Percentiles rank a stretch among this genome's conserved stretches.
Conservation (phyloP, 2,888 invertebrate species). For the Carpatolechia fugitivella region DNA sequence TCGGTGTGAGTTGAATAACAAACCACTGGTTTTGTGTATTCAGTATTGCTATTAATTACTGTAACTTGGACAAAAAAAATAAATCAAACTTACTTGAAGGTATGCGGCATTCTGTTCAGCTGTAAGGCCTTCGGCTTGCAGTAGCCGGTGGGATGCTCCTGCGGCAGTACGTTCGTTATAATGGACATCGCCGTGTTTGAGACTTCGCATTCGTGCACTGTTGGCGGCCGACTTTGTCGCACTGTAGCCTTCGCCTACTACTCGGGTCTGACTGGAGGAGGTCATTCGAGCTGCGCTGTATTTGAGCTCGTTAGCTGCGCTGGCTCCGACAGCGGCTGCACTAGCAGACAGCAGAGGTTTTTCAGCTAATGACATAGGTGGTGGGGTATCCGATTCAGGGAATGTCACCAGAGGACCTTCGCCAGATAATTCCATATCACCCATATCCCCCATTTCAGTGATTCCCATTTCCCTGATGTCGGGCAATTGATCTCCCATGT, state of each 20-base stretch:
- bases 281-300: constrained; percentile 91
- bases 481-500: constrained; percentile 61
- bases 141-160: constrained; percentile 86
- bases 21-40: not conserved
- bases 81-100: constrained; percentile 83
- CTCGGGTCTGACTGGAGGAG: constrained; percentile 85
- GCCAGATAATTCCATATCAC: constrained; percentile 67
- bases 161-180: constrained; percentile 90
- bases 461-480: constrained; percentile 65
- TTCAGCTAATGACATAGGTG: constrained; percentile 73
- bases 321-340: constrained; percentile 58
- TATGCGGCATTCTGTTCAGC: constrained; percentile 92
- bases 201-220: constrained; percentile 71
- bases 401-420: constrained; percentile 88
- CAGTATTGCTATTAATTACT: not conserved
- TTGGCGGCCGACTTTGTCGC: constrained; percentile 80
- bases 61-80: not conserved
- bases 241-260: constrained; percentile 89
- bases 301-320: constrained; percentile 84
- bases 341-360: constrained; percentile 69
- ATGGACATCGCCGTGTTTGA: constrained; percentile 90
- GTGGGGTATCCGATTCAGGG: constrained; percentile 88
- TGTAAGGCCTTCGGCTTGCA: constrained; percentile 91
- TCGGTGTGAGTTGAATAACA: not conserved
- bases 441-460: constrained; percentile 70